phyloP scores from a whole-genome alignment of 2,888 invertebrate genomes.

The Troides helena region DNA sequence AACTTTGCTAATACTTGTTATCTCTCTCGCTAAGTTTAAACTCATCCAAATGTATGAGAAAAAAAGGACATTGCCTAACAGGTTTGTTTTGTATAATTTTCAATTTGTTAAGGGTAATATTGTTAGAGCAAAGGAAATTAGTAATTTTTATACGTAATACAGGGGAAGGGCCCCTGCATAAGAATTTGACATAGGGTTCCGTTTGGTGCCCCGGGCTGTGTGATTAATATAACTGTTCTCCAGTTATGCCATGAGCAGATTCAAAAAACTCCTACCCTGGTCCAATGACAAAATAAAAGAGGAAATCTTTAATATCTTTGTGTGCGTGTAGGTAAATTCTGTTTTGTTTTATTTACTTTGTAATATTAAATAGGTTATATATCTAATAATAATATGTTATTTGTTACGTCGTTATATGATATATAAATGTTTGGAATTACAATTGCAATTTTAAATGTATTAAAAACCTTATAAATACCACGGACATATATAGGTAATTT shows the following conservation, averaged over 20 bases:
- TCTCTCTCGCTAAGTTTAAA: neutral
- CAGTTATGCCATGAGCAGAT: slow-evolving; percentile 15
- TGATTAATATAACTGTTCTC: slow-evolving; percentile 19
- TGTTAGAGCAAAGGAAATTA: slow-evolving; percentile 8
- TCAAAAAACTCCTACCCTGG: slow-evolving; percentile 7
- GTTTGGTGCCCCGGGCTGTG: slow-evolving; percentile 8
- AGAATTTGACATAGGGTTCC: slow-evolving; percentile 3
- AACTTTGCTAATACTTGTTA: neutral
- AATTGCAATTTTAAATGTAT: no score
- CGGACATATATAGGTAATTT: no score
- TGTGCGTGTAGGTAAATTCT: no score
- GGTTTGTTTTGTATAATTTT: neutral
- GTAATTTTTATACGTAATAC: slow-evolving; percentile 14
- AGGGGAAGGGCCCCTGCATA: neutral
- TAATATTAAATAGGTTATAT: no score
- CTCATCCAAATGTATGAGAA: neutral
- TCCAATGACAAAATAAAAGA: slow-evolving; percentile 1
- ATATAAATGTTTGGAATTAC: no score
- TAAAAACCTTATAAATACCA: no score
- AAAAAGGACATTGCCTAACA: no score
- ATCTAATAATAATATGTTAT: no score
- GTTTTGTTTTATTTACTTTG: no score
- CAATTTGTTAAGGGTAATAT: slow-evolving; percentile 2
- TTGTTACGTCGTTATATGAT: no score
- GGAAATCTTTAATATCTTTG: no score